Base-by-base conservation (phyloP, 2,888 invertebrate genomes). In the Campaea margaritaria region DNA sequence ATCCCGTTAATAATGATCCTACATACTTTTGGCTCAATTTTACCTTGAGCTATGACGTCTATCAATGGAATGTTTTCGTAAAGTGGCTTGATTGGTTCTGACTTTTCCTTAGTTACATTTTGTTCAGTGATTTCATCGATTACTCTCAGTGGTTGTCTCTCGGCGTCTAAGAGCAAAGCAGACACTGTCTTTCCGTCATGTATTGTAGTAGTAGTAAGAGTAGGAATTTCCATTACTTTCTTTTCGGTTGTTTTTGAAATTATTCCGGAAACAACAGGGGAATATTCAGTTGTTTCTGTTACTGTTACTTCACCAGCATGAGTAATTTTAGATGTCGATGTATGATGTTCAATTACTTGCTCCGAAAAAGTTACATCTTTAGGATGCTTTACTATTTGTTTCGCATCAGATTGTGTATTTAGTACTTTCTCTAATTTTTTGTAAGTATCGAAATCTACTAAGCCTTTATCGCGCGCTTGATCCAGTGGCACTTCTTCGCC, bases 401-500 rank as follows among this genome's bases (percentile, higher is more conserved):
- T 55, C 15, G 16, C 14, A 39, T 57, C 59, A n/a, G 58, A 36
- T 11, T 61, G 47, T 28, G 60, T 62, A 42, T 21, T 21, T 5
- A 21, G 5, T 21, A 21, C 46, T 58, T 79, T 62, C 47, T 74
- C 72, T 62, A 76, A 70, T 55, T 72, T 64, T 74, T 79, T 75
- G 79, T 81, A 73, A 82, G 81, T 76, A 81, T 87, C 78, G 64
- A 85, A 75, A 70, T 91, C 94, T 62, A 96, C 94, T 53, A 95
- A 83, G 14, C 96, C 96, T 63, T 94, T 93, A 70, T 95, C 93
- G 60, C 95, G 93, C 5, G 97, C 97, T 62, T 95, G 94, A 77
- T 96, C 95, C 44, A 96, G 91, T 13, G 96, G 95, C 66, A 96
- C 93, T 70, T 94, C 94, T 75, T 96, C 94, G 4, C 96, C 96